Evolutionary conservation across 2,113 vertebrate species (phyloP).

Genomic region (Daphoenositta chrysoptera): DNA sequence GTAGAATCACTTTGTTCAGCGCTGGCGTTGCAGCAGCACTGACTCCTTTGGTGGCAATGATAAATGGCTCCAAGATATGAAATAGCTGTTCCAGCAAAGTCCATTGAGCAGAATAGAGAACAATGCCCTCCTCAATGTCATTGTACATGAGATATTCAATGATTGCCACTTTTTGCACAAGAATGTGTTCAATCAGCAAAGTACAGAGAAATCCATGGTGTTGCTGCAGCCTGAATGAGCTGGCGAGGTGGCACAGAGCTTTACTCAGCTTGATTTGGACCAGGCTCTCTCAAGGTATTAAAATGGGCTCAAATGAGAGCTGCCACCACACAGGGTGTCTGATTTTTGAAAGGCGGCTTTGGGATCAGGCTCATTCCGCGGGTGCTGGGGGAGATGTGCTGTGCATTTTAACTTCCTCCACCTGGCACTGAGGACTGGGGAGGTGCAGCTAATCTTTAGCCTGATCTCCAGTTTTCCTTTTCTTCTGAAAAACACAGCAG

Average conservation of each 20-base stretch:
- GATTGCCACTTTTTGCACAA: slow-evolving; percentile 71
- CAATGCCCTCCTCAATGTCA: slow-evolving; percentile 76
- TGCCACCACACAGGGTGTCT: neutral
- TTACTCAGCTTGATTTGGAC: slow-evolving; percentile 59
- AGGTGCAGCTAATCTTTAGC: neutral
- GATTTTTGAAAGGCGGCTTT: neutral
- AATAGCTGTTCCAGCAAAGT: slow-evolving; percentile 76
- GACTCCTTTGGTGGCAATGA: slow-evolving; percentile 73
- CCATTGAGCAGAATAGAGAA: slow-evolving; percentile 77
- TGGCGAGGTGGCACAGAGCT: slow-evolving; percentile 46
- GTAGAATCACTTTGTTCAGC: slow-evolving; percentile 69
- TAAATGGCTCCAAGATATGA: slow-evolving; percentile 73
- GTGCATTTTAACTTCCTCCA: neutral
- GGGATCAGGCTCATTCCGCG: neutral
- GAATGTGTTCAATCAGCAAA: slow-evolving; percentile 70
- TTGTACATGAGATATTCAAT: slow-evolving; percentile 66
- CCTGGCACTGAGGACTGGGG: neutral
- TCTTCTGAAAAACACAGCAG: neutral
- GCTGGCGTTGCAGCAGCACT: slow-evolving; percentile 47
- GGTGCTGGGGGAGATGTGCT: neutral
- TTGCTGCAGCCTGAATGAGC: slow-evolving; percentile 55
- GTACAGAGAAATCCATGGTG: slow-evolving; percentile 44
- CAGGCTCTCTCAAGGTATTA: slow-evolving; percentile 41
- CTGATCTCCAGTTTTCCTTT: neutral
- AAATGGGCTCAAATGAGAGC: slow-evolving; percentile 37